Percentiles rank a stretch among this genome's conserved stretches.
phyloP scores from a whole-genome alignment of 2,797 vertebrate genomes.

The Yasuhikotakia modesta region DNA sequence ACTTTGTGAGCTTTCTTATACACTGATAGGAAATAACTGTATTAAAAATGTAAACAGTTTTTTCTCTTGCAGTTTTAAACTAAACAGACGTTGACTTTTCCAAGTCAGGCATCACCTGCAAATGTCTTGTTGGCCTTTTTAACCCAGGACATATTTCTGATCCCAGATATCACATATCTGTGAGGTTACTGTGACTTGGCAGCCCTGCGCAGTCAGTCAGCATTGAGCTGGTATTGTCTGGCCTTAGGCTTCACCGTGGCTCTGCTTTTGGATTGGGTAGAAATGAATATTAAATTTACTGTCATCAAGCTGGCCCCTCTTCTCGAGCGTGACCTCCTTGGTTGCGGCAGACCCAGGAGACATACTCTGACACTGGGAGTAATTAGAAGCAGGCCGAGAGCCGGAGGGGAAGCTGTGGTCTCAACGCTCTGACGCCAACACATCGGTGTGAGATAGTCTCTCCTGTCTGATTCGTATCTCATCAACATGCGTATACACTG shows the following conservation, averaged over 20 bases:
- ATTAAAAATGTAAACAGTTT: no score
- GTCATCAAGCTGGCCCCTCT: conserved; percentile 58
- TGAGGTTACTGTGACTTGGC: conserved; percentile 46
- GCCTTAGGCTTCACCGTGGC: conserved; percentile 16
- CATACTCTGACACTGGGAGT: conserved; percentile 69
- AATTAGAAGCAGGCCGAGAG: conserved; percentile 75
- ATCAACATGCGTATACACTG: conserved; percentile 40
- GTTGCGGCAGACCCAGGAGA: conserved; percentile 64
- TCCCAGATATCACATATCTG: conserved; percentile 1
- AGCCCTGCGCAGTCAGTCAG: conserved; percentile 50
- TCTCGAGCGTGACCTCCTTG: conserved; percentile 64
- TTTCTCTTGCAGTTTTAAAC: no score
- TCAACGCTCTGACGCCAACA: conserved; percentile 39
- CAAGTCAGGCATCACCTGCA: background rate
- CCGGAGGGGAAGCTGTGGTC: conserved; percentile 60
- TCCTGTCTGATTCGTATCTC: conserved; percentile 29
- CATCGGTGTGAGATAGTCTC: conserved; percentile 65
- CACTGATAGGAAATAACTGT: no score
- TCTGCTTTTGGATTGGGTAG: conserved; percentile 18
- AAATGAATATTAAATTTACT: conserved; percentile 60
- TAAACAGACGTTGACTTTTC: no score
- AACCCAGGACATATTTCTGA: no score
- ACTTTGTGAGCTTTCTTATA: no score
- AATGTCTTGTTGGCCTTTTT: conserved; percentile 26
- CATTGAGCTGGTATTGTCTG: conserved; percentile 32